Evolutionary conservation across 2,113 vertebrate species (phyloP).

Genomic region (Odobenus rosmarus): DNA sequence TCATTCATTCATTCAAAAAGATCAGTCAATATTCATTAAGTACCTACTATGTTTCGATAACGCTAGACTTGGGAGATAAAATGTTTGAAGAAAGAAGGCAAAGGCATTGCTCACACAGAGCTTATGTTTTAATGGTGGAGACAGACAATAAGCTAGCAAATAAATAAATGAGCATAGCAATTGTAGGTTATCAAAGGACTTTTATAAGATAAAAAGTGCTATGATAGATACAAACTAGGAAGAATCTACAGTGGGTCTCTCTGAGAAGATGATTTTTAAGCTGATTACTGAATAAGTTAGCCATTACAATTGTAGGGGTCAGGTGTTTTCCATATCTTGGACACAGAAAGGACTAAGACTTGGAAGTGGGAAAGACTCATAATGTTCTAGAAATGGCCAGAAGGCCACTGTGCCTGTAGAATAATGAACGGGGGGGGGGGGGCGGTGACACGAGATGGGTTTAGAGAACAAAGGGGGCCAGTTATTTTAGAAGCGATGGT

Average conservation of each 20-base stretch:
- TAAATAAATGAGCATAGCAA: neutral
- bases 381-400: neutral
- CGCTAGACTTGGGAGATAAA: neutral
- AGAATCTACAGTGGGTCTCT: neutral
- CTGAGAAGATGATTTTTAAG: neutral
- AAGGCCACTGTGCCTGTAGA: neutral
- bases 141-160: neutral
- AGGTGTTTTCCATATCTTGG: neutral
- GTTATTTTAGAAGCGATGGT: neutral
- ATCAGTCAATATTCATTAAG: neutral
- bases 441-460: neutral
- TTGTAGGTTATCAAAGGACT: neutral
- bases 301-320: fast-evolving
- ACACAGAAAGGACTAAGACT: neutral
- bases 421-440: fast-evolving
- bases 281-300: neutral
- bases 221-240: neutral
- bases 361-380: neutral
- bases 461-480: neutral
- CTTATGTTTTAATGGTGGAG: neutral
- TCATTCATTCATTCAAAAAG: neutral
- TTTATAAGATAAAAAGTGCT: neutral
- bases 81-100: neutral
- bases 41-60: neutral
- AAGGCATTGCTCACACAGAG: neutral